A percentile compares a stretch with the other conserved stretches of the same genome.
Conservation (phyloP, 1,140 invertebrate genomes). For the Andricus grossulariae region DNA sequence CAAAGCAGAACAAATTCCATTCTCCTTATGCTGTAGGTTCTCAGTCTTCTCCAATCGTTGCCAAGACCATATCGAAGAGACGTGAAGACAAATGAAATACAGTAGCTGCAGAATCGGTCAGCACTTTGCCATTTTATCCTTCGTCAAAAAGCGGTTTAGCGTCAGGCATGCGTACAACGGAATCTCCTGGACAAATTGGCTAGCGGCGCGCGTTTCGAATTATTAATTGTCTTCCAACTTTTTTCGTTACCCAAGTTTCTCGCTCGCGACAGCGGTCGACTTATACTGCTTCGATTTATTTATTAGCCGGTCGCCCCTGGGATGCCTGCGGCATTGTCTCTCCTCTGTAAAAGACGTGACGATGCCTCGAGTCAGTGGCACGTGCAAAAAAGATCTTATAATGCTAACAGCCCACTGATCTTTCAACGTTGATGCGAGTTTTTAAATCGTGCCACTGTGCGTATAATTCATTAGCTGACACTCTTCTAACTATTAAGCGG, state of each 20-base stretch:
- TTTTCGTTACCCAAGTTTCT: constrained; percentile 51
- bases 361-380: constrained; percentile 6
- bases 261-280: constrained; percentile 49
- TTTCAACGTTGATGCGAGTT: constrained; percentile 8
- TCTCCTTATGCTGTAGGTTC: no score
- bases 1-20: no score
- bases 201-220: constrained; percentile 61
- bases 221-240: constrained; percentile 69
- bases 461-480: constrained; percentile 14
- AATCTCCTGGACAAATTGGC: constrained; percentile 70
- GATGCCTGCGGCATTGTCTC: constrained; percentile 49
- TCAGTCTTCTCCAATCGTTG: not conserved
- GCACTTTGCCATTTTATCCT: constrained; percentile 39
- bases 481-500: constrained; percentile 21
- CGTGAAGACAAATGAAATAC: constrained; percentile 43
- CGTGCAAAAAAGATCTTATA: constrained; percentile 13
- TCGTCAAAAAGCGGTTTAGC: constrained; percentile 45
- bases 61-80: not conserved
- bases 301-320: constrained; percentile 62
- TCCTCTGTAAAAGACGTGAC: constrained; percentile 20
- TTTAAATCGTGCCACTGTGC: constrained; percentile 12
- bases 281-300: constrained; percentile 65
- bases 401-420: not conserved
- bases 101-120: constrained; percentile 41
- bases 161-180: constrained; percentile 44